phyloP scores from a whole-genome alignment of 2,888 invertebrate species.

The Lypha dubia region DNA sequence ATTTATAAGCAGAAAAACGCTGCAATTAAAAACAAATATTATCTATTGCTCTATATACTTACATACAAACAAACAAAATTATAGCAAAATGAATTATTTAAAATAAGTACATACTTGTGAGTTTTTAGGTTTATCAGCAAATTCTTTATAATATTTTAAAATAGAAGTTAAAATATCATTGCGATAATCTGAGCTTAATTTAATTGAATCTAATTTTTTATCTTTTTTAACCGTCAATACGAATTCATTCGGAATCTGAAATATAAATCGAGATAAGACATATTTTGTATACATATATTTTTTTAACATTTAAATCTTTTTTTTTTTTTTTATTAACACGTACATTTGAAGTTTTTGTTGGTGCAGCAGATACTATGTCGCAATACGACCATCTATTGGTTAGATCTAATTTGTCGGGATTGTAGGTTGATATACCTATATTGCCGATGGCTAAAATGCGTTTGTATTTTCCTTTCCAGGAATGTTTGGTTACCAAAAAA shows the following conservation, averaged over 20 bases:
- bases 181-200: slow-evolving; percentile 97
- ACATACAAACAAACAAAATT: slow-evolving; percentile 4
- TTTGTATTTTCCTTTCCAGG: slow-evolving; percentile 99
- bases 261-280: background rate
- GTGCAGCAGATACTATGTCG: slow-evolving; percentile 90
- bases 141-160: slow-evolving; percentile 90
- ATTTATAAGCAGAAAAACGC: slow-evolving; percentile 95
- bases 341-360: slow-evolving; percentile 85
- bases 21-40: slow-evolving; percentile 80
- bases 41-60: no score
- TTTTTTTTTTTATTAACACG: slow-evolving; percentile 55
- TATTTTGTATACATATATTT: background rate
- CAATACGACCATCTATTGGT: slow-evolving; percentile 97
- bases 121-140: slow-evolving; percentile 92
- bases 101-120: slow-evolving; percentile 86
- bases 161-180: slow-evolving; percentile 96
- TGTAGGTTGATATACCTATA: slow-evolving; percentile 97
- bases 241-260: slow-evolving; percentile 87
- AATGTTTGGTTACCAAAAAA: slow-evolving; percentile 98
- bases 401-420: slow-evolving; percentile 93
- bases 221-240: slow-evolving; percentile 94
- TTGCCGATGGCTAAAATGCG: slow-evolving; percentile 98
- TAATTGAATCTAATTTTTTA: slow-evolving; percentile 96
- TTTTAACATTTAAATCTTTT: background rate
- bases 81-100: slow-evolving; percentile 13